These are phyloP conservation scores for Ondatra zibethicus DNA, from an alignment of 2,113 vertebrate species.

Conservation along the genomic window DNA sequence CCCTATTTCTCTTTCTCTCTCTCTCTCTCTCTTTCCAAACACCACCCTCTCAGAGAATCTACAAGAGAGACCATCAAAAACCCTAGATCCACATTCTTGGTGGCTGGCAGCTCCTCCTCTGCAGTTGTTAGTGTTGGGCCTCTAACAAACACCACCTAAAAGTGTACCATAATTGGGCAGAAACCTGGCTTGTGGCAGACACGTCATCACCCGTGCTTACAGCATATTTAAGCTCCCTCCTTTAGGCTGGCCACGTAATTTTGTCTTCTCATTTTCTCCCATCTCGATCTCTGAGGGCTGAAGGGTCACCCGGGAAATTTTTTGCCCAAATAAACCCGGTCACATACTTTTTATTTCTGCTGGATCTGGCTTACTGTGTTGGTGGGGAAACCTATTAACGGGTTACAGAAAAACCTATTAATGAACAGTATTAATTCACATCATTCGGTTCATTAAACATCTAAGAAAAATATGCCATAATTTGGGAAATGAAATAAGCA, in stretches of 20 bases:
- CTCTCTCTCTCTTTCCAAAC: no score
- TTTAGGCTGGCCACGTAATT: neutral
- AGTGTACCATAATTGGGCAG: neutral
- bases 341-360: neutral
- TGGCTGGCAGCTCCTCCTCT: neutral
- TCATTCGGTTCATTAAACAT: neutral
- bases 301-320: neutral
- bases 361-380: neutral
- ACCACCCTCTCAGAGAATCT: neutral
- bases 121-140: neutral
- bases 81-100: neutral
- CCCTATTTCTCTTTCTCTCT: no score
- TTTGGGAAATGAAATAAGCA: neutral
- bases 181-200: neutral
- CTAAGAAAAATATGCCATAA: neutral
- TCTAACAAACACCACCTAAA: neutral
- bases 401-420: neutral
- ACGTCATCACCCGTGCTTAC: neutral
- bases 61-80: no score
- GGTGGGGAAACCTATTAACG: neutral
- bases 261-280: no score
- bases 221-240: neutral
- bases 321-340: neutral
- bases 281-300: neutral
- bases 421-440: neutral